Evolutionary conservation across 2,113 vertebrate genomes (phyloP).

Genomic region (Acanthochromis polyacanthus): DNA sequence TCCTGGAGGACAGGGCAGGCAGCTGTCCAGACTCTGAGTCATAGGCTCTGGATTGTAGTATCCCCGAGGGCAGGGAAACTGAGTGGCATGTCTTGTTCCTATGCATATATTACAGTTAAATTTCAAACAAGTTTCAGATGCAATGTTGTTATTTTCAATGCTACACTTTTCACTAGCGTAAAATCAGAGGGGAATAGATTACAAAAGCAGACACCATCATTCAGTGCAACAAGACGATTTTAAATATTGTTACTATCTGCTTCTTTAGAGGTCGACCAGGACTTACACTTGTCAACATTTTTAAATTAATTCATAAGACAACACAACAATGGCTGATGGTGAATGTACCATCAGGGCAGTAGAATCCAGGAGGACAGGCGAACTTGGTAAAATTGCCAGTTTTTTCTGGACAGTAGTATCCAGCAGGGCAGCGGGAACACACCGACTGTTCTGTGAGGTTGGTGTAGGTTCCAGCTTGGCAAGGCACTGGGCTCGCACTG

Average conservation of each 20-base stretch:
- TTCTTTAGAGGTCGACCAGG: not conserved
- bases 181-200: not conserved
- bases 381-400: conserved; percentile 84
- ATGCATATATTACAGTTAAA: conserved; percentile 30
- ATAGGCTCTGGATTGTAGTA: conserved; percentile 94
- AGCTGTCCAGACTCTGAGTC: conserved; percentile 94
- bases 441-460: conserved; percentile 87
- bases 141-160: not conserved
- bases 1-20: conserved; percentile 93
- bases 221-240: not conserved
- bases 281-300: not conserved
- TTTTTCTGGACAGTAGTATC: conserved; percentile 92
- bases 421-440: conserved; percentile 89
- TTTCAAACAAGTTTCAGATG: not conserved
- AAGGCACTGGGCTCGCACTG: conserved; percentile 83
- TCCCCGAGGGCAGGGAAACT: conserved; percentile 94
- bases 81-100: conserved; percentile 90
- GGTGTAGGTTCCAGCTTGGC: conserved; percentile 90
- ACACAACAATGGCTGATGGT: not conserved
- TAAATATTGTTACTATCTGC: not conserved
- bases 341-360: conserved; percentile 91
- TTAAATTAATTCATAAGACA: not conserved
- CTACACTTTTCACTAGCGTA: not conserved
- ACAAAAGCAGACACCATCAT: conserved; percentile 9
- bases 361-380: conserved; percentile 91